These are phyloP conservation scores for Xestia ashworthii DNA, from an alignment of 2,888 invertebrate genomes.

Conservation along the genomic window DNA sequence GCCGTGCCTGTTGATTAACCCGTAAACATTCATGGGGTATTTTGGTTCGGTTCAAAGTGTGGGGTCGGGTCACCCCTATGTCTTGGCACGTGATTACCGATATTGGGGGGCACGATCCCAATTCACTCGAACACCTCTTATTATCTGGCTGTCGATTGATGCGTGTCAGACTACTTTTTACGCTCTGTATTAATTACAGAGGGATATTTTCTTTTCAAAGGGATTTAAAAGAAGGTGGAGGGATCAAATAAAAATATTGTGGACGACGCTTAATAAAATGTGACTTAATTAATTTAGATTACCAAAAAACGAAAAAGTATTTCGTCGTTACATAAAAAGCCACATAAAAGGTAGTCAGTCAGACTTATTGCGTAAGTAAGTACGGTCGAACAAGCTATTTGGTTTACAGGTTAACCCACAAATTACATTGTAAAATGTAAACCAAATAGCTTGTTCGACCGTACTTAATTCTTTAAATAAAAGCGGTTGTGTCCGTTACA, in stretches of 20 bases:
- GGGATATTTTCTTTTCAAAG: constrained; percentile 47
- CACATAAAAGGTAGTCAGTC: not conserved
- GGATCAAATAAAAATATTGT: constrained; percentile 16
- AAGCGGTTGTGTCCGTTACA: constrained; percentile 56
- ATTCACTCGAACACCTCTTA: constrained; percentile 82
- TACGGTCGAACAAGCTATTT: too few species aligned
- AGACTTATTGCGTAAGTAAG: not conserved
- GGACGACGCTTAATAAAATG: not conserved
- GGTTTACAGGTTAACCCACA: too few species aligned
- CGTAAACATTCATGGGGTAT: constrained; percentile 84
- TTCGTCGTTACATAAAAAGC: not conserved
- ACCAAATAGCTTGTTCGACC: too few species aligned
- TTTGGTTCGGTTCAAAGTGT: constrained; percentile 76
- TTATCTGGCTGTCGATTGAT: constrained; percentile 82
- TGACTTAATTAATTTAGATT: not conserved
- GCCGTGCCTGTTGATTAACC: constrained; percentile 80
- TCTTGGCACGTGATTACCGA: constrained; percentile 85
- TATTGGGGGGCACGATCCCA: constrained; percentile 85
- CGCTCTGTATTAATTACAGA: constrained; percentile 53
- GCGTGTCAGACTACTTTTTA: constrained; percentile 58
- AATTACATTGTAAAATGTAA: too few species aligned
- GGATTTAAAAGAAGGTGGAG: constrained; percentile 32
- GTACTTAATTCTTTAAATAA: constrained; percentile 28
- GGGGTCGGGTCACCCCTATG: constrained; percentile 81
- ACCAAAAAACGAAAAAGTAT: not conserved